Evolutionary conservation across 2,113 vertebrate species (phyloP).

Genomic region (Elanoides forficatus): DNA sequence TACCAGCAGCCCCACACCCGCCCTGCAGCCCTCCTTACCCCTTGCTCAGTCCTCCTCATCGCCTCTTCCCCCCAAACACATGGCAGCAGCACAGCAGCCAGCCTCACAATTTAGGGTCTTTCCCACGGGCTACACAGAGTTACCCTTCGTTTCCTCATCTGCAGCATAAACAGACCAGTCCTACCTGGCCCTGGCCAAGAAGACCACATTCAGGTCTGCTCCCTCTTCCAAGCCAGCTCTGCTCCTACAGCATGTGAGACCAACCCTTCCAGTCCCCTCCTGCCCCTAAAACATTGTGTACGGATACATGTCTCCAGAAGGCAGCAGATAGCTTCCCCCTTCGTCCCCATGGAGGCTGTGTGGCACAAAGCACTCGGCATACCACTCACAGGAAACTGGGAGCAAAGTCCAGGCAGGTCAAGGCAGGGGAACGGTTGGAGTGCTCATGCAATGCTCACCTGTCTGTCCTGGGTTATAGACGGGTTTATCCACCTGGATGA

Average conservation of each 20-base stretch:
- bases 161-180: neutral
- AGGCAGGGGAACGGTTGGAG: neutral
- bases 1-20: neutral
- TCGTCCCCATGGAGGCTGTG: rapidly evolving
- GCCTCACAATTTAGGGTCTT: neutral
- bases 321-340: neutral
- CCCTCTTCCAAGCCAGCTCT: neutral
- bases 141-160: neutral
- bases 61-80: rapidly evolving
- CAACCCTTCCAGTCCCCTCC: neutral
- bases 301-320: neutral
- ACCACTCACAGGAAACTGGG: rapidly evolving
- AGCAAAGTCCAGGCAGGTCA: neutral
- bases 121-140: neutral
- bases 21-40: neutral
- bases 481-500: slow-evolving; percentile 65
- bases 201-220: neutral
- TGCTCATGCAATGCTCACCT: neutral
- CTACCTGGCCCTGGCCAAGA: neutral
- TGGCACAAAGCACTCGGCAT: rapidly evolving
- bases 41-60: neutral
- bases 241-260: neutral
- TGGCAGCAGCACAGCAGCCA: neutral
- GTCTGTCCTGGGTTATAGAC: slow-evolving; percentile 34
- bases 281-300: neutral